Base-by-base conservation (phyloP, 2,888 invertebrate species). In the Xestia ashworthii region DNA sequence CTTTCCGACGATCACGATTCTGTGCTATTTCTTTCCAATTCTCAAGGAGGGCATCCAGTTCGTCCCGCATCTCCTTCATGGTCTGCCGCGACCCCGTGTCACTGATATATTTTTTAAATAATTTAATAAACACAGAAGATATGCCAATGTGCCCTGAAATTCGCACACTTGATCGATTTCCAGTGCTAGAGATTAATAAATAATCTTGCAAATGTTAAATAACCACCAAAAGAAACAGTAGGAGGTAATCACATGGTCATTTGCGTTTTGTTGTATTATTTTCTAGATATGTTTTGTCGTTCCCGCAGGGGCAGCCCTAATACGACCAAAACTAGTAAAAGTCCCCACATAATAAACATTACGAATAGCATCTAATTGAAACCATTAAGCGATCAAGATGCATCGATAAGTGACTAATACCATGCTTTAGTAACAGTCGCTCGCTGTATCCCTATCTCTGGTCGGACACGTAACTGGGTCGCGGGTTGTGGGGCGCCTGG, bases 391-490 rank as follows among this genome's bases (percentile, higher is more conserved):
- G 83, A 87, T 79, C 83, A 74, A 87, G 83, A 89, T 83, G 79
- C 75, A 87, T 86, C 77, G 71, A 84, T 81, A 81, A 88, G 73
- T 80, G 75, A 83, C 79, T 83, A 81, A 82, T 80, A 80, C 81
- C 58, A 78, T 75, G 78, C 81, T 84, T 82, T 82, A 84, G 81
- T 79, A 74, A 80, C 81, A 84, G 86, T 88, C 85, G 80, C 81
- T 88, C 83, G 77, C 81, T 81, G 78, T 84, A 76, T 81, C 80
- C 87, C 69, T 87, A 85, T 87, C 89, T 88, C 87, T 82, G 88
- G 88, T 89, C 89, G 87, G 87, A 90, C 89, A 91, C 89, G 91
- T 92, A 94, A 93, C 90, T 94, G 89, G 94, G 95, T 93, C 94
- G 92, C 89, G 92, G 88, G 87, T 64, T 85, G 89, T 88, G 87